Percentiles rank a stretch among this genome's conserved stretches.
These are phyloP conservation scores for Listronotus oregonensis DNA, from an alignment of 1,140 invertebrate genomes.

Conservation along the genomic window DNA sequence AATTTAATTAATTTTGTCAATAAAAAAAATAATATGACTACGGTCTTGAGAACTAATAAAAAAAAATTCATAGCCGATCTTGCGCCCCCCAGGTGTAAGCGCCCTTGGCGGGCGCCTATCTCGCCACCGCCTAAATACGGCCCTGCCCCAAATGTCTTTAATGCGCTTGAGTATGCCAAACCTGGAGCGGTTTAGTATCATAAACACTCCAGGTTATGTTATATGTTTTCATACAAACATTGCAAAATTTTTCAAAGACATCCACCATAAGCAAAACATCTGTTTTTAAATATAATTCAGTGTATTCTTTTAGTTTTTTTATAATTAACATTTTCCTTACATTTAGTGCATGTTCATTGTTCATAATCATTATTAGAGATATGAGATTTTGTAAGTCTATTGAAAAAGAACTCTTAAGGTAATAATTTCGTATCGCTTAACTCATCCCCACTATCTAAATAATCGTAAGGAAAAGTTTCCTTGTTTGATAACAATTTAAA, in stretches of 20 bases:
- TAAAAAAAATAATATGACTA: too few relatives aligned
- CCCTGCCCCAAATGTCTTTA: too few relatives aligned
- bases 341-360: constrained; percentile 50
- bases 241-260: constrained; percentile 56
- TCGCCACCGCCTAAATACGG: too few relatives aligned
- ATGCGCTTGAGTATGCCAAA: constrained; percentile 28
- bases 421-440: not conserved
- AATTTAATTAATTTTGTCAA: too few relatives aligned
- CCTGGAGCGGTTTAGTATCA: constrained; percentile 53
- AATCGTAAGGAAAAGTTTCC: constrained; percentile 50
- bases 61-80: too few relatives aligned
- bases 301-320: constrained; percentile 54
- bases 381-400: constrained; percentile 52
- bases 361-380: constrained; percentile 46
- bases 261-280: constrained; percentile 55
- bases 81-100: too few relatives aligned
- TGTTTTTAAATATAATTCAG: constrained; percentile 56
- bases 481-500: constrained; percentile 46
- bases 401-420: constrained; percentile 43
- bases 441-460: constrained; percentile 33
- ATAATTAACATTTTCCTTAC: too few relatives aligned
- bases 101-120: too few relatives aligned
- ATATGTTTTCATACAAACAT: constrained; percentile 46
- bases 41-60: too few relatives aligned
- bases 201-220: too few relatives aligned